phyloP scores from a whole-genome alignment of 2,797 vertebrate genomes.

The Pogoniulus pusillus region DNA sequence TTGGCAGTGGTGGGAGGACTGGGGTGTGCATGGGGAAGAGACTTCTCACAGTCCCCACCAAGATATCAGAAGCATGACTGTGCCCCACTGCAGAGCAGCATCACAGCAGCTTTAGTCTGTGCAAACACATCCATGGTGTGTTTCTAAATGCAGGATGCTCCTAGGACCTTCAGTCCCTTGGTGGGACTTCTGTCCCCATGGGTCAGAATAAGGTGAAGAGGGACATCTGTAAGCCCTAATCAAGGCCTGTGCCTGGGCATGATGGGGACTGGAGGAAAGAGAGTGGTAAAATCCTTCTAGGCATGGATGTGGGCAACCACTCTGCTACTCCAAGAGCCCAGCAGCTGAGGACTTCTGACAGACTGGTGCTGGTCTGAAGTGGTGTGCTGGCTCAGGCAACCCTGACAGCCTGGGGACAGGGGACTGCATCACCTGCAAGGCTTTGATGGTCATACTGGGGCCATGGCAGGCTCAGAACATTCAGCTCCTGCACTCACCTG shows the following conservation, averaged over 20 bases:
- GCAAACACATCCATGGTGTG: rapidly evolving
- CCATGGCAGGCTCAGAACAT: not conserved
- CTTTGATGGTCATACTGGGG: not conserved
- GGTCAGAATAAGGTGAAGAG: not conserved
- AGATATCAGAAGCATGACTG: rapidly evolving
- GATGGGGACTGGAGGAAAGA: not conserved
- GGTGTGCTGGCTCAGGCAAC: not conserved
- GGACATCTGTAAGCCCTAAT: not conserved
- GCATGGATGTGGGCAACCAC: not conserved
- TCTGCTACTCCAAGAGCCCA: not conserved
- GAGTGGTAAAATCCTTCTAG: not conserved
- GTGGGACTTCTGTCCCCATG: not conserved
- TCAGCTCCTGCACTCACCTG: not conserved
- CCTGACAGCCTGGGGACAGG: not conserved
- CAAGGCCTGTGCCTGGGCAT: not conserved
- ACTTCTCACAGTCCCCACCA: rapidly evolving
- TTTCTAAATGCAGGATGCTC: not conserved
- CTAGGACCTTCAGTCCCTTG: not conserved
- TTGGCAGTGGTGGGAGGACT: not conserved
- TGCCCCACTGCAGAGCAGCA: not conserved
- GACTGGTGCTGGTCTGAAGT: not conserved
- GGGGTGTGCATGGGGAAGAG: rapidly evolving
- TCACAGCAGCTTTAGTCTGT: rapidly evolving
- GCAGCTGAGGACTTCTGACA: not conserved
- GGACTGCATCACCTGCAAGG: rapidly evolving